These are phyloP conservation scores for Hypsibius dujardini DNA, from an alignment of 1,140 invertebrate genomes.

Conservation along the genomic window DNA sequence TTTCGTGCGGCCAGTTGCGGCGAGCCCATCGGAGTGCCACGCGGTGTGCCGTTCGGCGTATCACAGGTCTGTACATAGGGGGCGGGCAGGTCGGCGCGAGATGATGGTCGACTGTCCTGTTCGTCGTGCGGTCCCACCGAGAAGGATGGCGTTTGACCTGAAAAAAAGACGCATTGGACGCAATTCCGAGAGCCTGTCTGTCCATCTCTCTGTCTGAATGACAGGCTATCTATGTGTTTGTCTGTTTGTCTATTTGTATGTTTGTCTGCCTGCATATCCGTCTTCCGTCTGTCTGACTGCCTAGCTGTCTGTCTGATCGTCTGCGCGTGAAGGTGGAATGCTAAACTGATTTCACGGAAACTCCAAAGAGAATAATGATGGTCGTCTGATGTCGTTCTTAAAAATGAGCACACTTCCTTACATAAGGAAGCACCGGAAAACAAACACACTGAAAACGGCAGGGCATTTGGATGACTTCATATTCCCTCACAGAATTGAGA, in stretches of 20 bases:
- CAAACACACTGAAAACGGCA: too few species aligned
- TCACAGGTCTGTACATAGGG: slow-evolving; percentile 6
- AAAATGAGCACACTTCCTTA: too few species aligned
- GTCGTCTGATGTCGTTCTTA: too few species aligned
- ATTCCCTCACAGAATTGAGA: too few species aligned
- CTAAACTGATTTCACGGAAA: too few species aligned
- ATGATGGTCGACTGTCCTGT: not conserved
- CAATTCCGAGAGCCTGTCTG: too few species aligned
- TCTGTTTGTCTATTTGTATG: not conserved
- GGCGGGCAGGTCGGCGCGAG: not conserved
- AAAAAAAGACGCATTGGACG: not conserved
- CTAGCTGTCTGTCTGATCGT: not conserved
- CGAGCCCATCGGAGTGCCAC: not conserved
- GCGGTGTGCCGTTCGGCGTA: not conserved
- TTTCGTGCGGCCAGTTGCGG: not conserved
- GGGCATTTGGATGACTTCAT: too few species aligned
- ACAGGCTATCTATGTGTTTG: not conserved
- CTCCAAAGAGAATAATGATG: too few species aligned
- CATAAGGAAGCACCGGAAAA: too few species aligned
- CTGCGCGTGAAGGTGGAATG: too few species aligned
- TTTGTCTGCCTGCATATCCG: not conserved
- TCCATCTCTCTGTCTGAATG: not conserved
- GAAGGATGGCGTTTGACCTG: slow-evolving; percentile 1
- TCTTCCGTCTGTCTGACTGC: not conserved
- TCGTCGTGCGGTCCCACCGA: not conserved